Base-by-base conservation (phyloP, 1,140 invertebrate genomes). In the Nasonia vitripennis region DNA sequence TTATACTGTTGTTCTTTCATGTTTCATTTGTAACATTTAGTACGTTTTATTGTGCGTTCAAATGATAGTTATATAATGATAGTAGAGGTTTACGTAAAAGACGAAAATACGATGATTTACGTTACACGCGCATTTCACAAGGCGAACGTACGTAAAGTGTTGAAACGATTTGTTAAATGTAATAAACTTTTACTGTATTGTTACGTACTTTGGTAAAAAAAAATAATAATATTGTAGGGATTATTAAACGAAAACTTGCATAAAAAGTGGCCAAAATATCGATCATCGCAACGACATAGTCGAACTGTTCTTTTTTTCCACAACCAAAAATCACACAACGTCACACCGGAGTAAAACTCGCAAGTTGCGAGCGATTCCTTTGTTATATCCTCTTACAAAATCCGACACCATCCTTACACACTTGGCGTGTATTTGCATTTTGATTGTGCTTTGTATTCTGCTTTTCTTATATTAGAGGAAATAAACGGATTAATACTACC, bases 191-290 rank as follows among this genome's bases (percentile, higher is more conserved):
- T 86, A 86, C 67, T 86, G 80, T 86, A 86, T 86, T 86, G 74
- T 86, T 86, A 78, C 84, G 74, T 86, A 86, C 74, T 86, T 86
- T 86, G 84, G 80, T 86, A 86, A 82, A 75, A 17, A 80, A 80
- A 73, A 86, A 82, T 68, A 17, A 80, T 70, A 73, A 80, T 14
- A 85, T 62, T 86, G 81, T 82, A 82, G 80, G 80, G 67, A 82
- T 78, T 85, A 82, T 62, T 62, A 81, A 86, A 70, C 23, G 48
- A 86, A 75, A 41, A 71, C n/a, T 78, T 71, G 84, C 67, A 86
- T 82, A 81, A 86, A 86, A 81, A 86, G 84, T 86, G 84, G 84
- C 84, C 84, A 86, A 86, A 86, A 82, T 86, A 78, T 86, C 84
- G 84, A 86, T 86, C 74, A 82, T 71, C 45, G 67, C 84, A 86